These are phyloP conservation scores for Coregonus suidteri DNA, from an alignment of 2,797 vertebrate species.

Conservation along the genomic window DNA sequence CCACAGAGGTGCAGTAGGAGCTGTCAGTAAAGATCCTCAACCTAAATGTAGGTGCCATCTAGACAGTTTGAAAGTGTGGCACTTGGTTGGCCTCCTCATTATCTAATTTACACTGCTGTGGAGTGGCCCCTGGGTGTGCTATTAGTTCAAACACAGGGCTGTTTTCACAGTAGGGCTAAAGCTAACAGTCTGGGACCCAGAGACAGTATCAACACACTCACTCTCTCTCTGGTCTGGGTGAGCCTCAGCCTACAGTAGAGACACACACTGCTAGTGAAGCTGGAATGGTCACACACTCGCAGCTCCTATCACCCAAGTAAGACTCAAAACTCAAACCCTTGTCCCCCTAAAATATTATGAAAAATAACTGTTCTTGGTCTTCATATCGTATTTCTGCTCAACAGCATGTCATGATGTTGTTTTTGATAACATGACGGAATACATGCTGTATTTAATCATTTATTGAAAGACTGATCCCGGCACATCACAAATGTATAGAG, in stretches of 20 bases:
- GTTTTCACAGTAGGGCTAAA: conserved; percentile 8
- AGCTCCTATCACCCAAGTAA: not conserved
- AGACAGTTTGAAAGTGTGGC: not conserved
- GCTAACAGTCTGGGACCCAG: conserved; percentile 10
- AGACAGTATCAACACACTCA: not conserved
- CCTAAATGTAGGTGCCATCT: not conserved
- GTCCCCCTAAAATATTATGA: not conserved
- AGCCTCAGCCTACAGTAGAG: not conserved
- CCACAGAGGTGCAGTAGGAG: not conserved
- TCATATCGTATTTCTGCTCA: not conserved
- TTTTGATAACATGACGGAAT: too few species aligned
- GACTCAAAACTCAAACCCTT: not conserved
- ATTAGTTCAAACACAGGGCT: conserved; percentile 29
- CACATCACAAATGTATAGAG: conserved; percentile 36
- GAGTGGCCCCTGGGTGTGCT: conserved; percentile 16
- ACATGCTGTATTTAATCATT: not conserved
- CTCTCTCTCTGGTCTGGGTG: not conserved
- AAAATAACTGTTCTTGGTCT: not conserved
- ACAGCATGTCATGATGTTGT: conserved; percentile 2
- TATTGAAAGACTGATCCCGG: conserved; percentile 12
- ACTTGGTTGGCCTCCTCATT: not conserved
- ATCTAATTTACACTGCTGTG: conserved; percentile 18
- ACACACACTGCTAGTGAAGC: not conserved
- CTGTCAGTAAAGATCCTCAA: not conserved
- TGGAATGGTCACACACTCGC: not conserved